Base-by-base conservation (phyloP, 1,140 invertebrate genomes). In the Pogonus chalceus region DNA sequence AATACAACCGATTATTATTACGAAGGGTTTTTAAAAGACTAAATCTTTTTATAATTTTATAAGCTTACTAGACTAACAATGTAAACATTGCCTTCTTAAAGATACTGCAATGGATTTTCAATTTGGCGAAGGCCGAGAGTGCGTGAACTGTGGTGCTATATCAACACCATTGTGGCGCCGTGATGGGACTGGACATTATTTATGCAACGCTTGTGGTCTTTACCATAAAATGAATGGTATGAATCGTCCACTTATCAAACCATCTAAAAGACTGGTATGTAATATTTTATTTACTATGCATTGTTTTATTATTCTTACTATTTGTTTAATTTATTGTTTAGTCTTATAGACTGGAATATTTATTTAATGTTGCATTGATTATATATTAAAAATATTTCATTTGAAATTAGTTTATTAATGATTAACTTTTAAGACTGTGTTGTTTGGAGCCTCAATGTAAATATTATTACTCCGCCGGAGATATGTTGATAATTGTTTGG, bases 181-280 rank as follows among this genome's bases (percentile, higher is more conserved):
- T 57, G 94, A 98, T 72, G 87, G 91, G 43, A 96, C 92, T 46
- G 93, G 94, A 1, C 93, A 98, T 77, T 98, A 98, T 75, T 78
- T 98, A 59, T 98, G 95, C 79, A 98, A 98, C 74, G 95, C 95
- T 37, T 98, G 95, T 75, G 89, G 92, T 54, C 79, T 96, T 35
- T 96, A 95, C 78, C 90, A 93, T 73, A 94, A 94, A 76, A 92
- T 95, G 83, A 96, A 96, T 75, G 89, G 90, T 61, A 91, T 91
- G 80, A 92, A 92, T 73, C 78, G 89, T 58, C 90, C 90, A 35
- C 77, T 93, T 61, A 88, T 92, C 57, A 91, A 91, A 71, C 89
- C 88, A 53, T 88, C 87, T 65, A 90, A 91, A 76, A 78, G 89
- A 79, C 79, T 91, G 79, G 89, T 91, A 78, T 88, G 86, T 79